A percentile compares a stretch with the other conserved stretches of the same genome.
These are phyloP conservation scores for Camponotus pennsylvanicus DNA, from an alignment of 1,140 invertebrate genomes.

Conservation along the genomic window DNA sequence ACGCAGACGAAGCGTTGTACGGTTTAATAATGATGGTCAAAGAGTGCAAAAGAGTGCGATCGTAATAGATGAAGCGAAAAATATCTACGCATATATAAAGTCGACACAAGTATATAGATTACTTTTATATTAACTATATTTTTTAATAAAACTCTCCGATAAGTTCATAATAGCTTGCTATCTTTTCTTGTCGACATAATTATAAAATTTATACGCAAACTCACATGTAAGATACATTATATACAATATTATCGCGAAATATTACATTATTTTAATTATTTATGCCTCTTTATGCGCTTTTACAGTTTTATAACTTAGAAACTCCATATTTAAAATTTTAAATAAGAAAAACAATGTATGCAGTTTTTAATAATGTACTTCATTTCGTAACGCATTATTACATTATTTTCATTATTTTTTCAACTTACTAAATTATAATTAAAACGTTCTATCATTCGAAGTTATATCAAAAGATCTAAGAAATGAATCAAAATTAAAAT, in stretches of 20 bases:
- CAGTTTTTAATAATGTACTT: neutral
- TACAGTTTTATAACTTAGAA: neutral
- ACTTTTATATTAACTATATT: conserved; percentile 56
- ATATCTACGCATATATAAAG: neutral
- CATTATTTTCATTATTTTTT: neutral
- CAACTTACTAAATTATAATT: neutral
- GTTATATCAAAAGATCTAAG: neutral
- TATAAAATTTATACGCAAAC: conserved; percentile 10
- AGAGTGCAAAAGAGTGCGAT: conserved; percentile 33
- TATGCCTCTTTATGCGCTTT: neutral
- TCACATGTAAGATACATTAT: neutral
- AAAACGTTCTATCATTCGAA: neutral
- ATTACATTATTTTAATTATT: conserved; percentile 23
- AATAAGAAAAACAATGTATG: neutral
- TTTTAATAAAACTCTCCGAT: conserved; percentile 27
- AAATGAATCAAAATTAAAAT: neutral
- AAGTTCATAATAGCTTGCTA: conserved; percentile 43
- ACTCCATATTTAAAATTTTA: neutral
- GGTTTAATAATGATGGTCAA: conserved; percentile 39
- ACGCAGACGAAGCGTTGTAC: conserved; percentile 48
- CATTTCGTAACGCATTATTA: neutral
- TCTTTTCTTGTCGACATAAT: neutral
- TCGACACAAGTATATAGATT: conserved; percentile 14
- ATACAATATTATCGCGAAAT: neutral
- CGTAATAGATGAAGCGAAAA: conserved; percentile 42